These are phyloP conservation scores for Drosophila kurseongensis DNA, from an alignment of 1,140 invertebrate genomes.

Conservation along the genomic window DNA sequence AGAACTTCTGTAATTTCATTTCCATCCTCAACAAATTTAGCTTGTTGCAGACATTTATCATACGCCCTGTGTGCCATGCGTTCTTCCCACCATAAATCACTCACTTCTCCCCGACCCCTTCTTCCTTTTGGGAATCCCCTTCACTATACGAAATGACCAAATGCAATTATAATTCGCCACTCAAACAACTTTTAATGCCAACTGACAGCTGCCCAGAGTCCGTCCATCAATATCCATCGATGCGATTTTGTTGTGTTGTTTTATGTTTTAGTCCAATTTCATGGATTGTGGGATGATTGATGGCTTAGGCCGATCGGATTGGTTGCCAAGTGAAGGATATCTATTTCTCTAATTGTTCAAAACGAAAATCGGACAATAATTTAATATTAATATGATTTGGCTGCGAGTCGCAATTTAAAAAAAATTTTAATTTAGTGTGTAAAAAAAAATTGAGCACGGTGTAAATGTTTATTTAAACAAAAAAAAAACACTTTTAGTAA, in stretches of 20 bases:
- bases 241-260: conserved; percentile 23
- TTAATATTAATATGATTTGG: neutral
- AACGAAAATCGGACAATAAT: neutral
- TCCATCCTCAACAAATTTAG: conserved; percentile 57
- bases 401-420: too few relatives aligned
- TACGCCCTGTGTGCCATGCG: conserved; percentile 53
- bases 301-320: conserved; percentile 16
- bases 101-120: neutral
- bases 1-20: conserved; percentile 56
- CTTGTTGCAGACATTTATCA: conserved; percentile 67
- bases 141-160: conserved; percentile 39
- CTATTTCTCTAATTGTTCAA: neutral
- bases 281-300: conserved; percentile 40
- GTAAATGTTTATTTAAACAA: too few relatives aligned
- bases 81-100: conserved; percentile 35
- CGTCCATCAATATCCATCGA: conserved; percentile 10
- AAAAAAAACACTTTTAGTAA: too few relatives aligned
- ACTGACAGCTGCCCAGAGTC: conserved; percentile 44
- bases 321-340: neutral
- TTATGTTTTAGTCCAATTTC: conserved; percentile 27
- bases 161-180: conserved; percentile 72
- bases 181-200: conserved; percentile 57
- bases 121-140: neutral
- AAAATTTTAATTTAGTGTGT: too few relatives aligned
- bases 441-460: too few relatives aligned